Base-by-base conservation (phyloP, 2,888 invertebrate genomes). In the Plebejus argus region DNA sequence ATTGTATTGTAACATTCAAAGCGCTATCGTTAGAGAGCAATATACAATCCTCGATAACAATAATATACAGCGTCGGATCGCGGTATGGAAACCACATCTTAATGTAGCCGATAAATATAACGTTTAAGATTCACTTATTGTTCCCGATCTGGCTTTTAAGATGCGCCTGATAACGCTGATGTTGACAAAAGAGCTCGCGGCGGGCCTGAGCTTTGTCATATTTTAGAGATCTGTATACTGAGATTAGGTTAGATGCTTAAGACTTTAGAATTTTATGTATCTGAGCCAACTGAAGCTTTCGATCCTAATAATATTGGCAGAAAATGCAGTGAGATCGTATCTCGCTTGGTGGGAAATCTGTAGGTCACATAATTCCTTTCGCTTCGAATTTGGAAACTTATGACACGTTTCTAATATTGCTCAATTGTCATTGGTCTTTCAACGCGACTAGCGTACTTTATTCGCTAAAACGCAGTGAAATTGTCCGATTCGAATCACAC, bases 101-200 rank as follows among this genome's bases (percentile, higher is more conserved):
- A 86, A 84, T 79, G 83, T 84, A 77, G 76, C 76, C 87, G 93
- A 92, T 93, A 93, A 90, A 88, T 83, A 81, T 82, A 89, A 86
- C 90, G 88, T 92, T 92, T 91, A 91, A 90, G 91, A 91, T 91
- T 92, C 91, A 91, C 89, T 93, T 91, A 91, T 93, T 93, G 93
- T 93, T 91, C 89, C 83, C 84, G 83, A 87, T 85, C 86, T 85
- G 85, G 88, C 92, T 93, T 89, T 93, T 93, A 90, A 93, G 93
- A 93, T 93, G 87, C 82, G 79, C 56, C 82, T 83, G 93, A 93
- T 93, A 92, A 85, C 78, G 81, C 23, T 88, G 91, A 93, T 92
- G 92, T 91, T 93, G 93, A 93, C 93, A 93, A 93, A 93, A 88
- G 91, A 89, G 86, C 86, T 84, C 82, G 85, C 84, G 86, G 85